Conservation (phyloP, 2,888 invertebrate species). For the Spicauda simplicius region DNA sequence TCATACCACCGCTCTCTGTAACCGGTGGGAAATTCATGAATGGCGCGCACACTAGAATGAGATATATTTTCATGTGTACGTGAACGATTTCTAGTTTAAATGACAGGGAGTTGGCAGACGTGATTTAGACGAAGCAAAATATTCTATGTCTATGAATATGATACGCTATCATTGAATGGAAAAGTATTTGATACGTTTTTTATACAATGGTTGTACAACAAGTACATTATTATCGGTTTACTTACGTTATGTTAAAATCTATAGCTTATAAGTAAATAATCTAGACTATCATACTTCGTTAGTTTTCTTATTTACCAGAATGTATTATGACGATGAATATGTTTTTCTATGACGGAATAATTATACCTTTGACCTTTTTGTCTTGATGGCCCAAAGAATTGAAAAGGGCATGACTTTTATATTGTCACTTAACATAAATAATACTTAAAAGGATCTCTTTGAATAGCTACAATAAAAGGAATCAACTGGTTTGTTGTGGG, state of each 20-base stretch:
- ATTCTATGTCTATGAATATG: background rate
- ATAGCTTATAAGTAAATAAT: too few species aligned
- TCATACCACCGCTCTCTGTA: constrained; percentile 49
- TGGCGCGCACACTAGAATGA: constrained; percentile 60
- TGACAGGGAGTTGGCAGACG: background rate
- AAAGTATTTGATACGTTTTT: too few species aligned
- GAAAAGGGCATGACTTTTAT: background rate
- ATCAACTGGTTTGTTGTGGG: constrained; percentile 15
- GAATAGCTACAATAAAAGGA: constrained; percentile 11
- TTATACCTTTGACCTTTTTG: background rate
- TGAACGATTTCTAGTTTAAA: constrained; percentile 17
- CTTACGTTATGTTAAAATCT: too few species aligned
- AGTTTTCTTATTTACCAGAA: too few species aligned
- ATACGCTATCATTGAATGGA: background rate
- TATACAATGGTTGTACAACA: too few species aligned
- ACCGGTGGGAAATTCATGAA: constrained; percentile 69
- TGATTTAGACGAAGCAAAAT: background rate
- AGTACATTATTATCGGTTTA: too few species aligned
- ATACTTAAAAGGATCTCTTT: background rate
- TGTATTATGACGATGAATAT: too few species aligned
- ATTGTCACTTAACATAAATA: background rate
- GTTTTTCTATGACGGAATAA: too few species aligned
- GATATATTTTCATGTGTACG: constrained; percentile 16
- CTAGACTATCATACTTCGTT: too few species aligned
- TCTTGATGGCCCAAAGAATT: background rate